Percentiles rank a stretch among this genome's conserved stretches.
Evolutionary conservation across 2,113 vertebrate genomes (phyloP).

Genomic region (Pantherophis guttatus): DNA sequence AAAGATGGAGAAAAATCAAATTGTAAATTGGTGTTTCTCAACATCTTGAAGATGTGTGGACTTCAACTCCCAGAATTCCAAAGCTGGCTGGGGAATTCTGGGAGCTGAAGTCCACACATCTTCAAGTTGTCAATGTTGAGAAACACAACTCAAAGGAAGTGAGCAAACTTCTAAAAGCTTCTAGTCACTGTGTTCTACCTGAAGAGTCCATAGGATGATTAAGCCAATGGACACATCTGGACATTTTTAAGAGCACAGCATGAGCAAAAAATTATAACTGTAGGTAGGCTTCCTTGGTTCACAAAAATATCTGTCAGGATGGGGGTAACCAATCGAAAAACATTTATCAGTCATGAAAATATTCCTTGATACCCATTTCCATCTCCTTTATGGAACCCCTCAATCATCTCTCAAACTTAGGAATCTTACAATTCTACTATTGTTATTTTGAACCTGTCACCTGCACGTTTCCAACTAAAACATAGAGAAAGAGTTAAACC

Average conservation of each 20-base stretch:
- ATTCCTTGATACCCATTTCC: neutral
- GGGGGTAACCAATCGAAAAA: neutral
- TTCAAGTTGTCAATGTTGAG: neutral
- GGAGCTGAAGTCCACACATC: no score
- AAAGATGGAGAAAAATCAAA: neutral
- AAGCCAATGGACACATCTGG: neutral
- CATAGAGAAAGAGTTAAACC: neutral
- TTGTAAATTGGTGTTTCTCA: neutral
- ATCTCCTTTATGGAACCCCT: neutral
- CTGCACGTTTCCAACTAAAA: neutral
- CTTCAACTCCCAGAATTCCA: neutral
- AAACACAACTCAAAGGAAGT: neutral
- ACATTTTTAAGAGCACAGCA: neutral
- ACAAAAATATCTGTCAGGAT: neutral
- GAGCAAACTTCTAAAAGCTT: neutral
- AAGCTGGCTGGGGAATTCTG: neutral
- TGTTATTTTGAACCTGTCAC: neutral
- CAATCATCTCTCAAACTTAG: neutral
- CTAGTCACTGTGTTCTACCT: neutral
- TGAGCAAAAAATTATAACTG: neutral
- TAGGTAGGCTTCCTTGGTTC: neutral
- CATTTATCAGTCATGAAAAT: neutral
- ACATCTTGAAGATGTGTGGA: neutral
- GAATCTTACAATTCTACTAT: neutral
- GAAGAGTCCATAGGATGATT: neutral